Conservation (phyloP, 2,888 invertebrate genomes). For the Lasioglossum zephyrum region DNA sequence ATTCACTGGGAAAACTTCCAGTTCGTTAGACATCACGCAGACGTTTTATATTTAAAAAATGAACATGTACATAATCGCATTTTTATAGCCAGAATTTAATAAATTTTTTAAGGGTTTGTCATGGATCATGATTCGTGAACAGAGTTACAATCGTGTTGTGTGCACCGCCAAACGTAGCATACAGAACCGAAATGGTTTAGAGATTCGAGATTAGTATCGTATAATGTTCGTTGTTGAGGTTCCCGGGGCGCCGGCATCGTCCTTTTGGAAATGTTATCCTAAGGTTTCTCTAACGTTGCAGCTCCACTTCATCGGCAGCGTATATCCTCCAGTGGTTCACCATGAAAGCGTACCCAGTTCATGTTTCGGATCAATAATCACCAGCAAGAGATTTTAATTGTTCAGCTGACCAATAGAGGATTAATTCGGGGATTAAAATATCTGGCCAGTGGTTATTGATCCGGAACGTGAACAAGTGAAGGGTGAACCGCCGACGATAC, state of each 20-base stretch:
- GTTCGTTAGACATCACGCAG: too few species aligned
- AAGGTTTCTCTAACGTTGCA: background rate
- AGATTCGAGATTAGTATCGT: background rate
- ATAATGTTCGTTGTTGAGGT: background rate
- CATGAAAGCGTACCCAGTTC: background rate
- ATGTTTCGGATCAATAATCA: slow-evolving; percentile 4
- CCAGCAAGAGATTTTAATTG: background rate
- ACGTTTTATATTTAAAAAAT: too few species aligned
- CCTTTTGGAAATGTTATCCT: background rate
- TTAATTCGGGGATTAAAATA: slow-evolving; percentile 5
- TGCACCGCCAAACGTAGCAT: background rate
- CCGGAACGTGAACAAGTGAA: background rate
- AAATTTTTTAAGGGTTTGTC: too few species aligned
- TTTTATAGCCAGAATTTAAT: too few species aligned
- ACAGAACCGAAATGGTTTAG: background rate
- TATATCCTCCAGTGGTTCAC: background rate
- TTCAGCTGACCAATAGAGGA: background rate
- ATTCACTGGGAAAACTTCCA: too few species aligned
- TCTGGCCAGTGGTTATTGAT: background rate
- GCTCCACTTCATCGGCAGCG: background rate
- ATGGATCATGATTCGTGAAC: too few species aligned
- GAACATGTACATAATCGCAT: too few species aligned
- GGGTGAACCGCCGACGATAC: background rate
- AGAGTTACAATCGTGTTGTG: too few species aligned
- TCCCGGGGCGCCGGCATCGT: background rate